Evolutionary conservation across 2,113 vertebrate species (phyloP), one percentile per base, ranked within the genome.

Genomic region (Coregonus clupeaformis): DNA sequence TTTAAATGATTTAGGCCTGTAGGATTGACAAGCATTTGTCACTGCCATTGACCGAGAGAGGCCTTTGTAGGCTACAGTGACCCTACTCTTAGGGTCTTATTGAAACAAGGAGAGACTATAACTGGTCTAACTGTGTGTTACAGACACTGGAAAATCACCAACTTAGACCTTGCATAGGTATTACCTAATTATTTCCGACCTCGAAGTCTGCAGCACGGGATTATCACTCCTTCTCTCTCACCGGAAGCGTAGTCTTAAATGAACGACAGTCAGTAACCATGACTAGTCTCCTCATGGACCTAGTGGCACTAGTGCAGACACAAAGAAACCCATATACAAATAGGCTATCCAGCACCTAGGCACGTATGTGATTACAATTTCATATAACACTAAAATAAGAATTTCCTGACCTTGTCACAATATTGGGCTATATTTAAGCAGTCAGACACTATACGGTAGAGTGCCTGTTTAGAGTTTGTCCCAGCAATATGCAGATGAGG

Each of bases 151-250:
- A 75, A 84, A 89, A 88, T 81, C 74, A 69, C 57, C 81, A 89
- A 88, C n/a, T n/a, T n/a, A n/a, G n/a, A n/a, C n/a, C n/a, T n/a
- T n/a, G n/a, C n/a, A n/a, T n/a, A n/a, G n/a, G n/a, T n/a, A n/a
- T n/a, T n/a, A n/a, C n/a, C 86, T 87, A 80, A 90, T 91, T 88
- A 90, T 89, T 89, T 89, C 71, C 71, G 52, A 89, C 84, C 77
- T 86, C 55, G n/a, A 83, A 84, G 83, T 81, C 81, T 84, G 67
- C 79, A 85, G 80, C 20, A 20, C 47, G 80, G 85, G 85, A 90
- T 91, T 88, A 89, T 85, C 74, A 80, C 71, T 80, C 63, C 24
- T 73, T 74, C 67, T 73, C 77, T 87, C 81, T 88, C 85, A 76
- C 87, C 90, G 89, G 86, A 87, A 80, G 85, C 82, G 89, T 90